phyloP scores from a whole-genome alignment of 1,140 invertebrate genomes.

The Magallana angulata region DNA sequence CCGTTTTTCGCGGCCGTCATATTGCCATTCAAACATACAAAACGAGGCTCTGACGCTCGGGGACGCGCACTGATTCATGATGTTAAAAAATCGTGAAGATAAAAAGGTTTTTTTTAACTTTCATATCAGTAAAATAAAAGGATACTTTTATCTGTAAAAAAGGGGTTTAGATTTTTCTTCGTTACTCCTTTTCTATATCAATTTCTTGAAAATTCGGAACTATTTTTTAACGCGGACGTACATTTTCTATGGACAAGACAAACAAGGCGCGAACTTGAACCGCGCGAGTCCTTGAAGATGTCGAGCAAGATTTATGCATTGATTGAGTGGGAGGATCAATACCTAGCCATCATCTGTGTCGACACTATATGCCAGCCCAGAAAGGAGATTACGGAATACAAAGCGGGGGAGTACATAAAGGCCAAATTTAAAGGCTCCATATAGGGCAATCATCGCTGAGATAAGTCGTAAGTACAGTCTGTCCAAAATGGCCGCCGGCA shows the following conservation, averaged over 20 bases:
- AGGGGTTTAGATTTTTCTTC: neutral
- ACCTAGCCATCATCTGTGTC: neutral
- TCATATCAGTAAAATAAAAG: neutral
- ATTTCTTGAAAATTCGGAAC: neutral
- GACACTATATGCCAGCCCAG: neutral
- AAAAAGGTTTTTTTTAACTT: neutral
- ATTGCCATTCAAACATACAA: too few relatives aligned
- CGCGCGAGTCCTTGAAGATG: neutral
- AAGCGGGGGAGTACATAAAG: neutral
- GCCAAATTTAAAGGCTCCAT: neutral
- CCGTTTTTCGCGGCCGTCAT: too few relatives aligned
- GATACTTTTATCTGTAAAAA: neutral
- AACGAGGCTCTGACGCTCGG: too few relatives aligned
- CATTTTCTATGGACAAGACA: neutral
- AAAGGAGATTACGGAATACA: neutral
- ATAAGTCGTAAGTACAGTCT: too few relatives aligned
- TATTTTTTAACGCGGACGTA: neutral
- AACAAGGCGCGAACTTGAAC: neutral
- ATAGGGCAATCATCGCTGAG: neutral
- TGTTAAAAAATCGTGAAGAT: neutral
- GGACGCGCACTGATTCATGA: neutral
- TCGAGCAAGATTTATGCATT: neutral
- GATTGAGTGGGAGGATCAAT: neutral
- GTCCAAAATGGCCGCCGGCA: too few relatives aligned
- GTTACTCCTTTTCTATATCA: neutral